Conservation (phyloP, 2,888 invertebrate genomes). For the Microctonus hyperodae region DNA sequence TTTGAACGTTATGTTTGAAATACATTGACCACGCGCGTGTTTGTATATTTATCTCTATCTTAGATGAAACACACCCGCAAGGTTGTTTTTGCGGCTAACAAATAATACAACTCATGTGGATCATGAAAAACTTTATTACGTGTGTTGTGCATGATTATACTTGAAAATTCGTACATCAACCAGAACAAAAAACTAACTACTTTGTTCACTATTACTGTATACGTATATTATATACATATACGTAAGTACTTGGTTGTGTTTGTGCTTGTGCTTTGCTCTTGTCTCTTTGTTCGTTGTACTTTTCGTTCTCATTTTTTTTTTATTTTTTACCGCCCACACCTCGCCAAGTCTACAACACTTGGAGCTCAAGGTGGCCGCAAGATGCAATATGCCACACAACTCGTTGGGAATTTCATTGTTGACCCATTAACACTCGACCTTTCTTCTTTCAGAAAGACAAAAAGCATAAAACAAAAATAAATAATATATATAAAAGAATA, state of each 20-base stretch:
- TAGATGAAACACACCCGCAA: too few relatives aligned
- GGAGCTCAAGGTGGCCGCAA: not conserved
- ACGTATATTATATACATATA: too few relatives aligned
- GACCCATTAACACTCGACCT: constrained; percentile 5
- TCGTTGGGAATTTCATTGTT: constrained; percentile 2
- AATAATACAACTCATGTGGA: too few relatives aligned
- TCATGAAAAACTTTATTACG: not conserved
- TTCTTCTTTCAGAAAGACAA: not conserved
- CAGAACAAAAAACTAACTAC: too few relatives aligned
- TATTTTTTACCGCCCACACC: not conserved
- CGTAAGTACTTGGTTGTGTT: too few relatives aligned
- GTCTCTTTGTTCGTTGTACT: not conserved
- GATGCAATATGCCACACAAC: not conserved
- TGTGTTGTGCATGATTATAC: too few relatives aligned
- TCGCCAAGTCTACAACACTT: not conserved
- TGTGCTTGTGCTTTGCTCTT: not conserved
- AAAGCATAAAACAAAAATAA: too few relatives aligned
- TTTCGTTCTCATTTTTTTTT: not conserved
- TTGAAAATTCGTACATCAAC: too few relatives aligned
- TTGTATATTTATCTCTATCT: too few relatives aligned
- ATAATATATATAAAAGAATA: not conserved
- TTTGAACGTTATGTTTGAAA: not conserved
- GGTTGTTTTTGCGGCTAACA: too few relatives aligned
- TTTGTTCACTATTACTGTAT: too few relatives aligned
- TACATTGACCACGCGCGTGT: too few relatives aligned